Percentiles rank a stretch among this genome's conserved stretches.
Evolutionary conservation across 2,797 vertebrate genomes (phyloP).

Genomic region (Schizopygopsis pylzovi): DNA sequence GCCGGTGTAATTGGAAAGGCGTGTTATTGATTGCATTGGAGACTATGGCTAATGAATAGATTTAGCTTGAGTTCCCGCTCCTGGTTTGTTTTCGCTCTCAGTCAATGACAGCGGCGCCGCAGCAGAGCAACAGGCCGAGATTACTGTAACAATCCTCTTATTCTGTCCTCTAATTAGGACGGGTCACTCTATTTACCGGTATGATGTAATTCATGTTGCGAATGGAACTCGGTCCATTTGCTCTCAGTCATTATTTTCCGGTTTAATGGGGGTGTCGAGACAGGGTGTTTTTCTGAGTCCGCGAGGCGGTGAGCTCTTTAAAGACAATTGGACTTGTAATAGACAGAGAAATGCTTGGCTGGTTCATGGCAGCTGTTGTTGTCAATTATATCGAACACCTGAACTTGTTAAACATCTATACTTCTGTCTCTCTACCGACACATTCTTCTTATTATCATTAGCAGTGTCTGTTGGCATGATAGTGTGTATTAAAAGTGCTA

Average conservation of each 20-base stretch:
- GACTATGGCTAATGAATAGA: constrained; percentile 63
- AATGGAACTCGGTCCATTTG: constrained; percentile 36
- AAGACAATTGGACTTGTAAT: constrained; percentile 51
- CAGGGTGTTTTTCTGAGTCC: constrained; percentile 3
- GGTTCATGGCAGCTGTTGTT: constrained; percentile 24
- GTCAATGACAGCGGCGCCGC: constrained; percentile 40
- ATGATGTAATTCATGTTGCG: constrained; percentile 46
- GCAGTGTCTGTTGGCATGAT: not conserved
- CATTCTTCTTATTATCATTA: not conserved
- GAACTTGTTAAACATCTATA: constrained; percentile 24
- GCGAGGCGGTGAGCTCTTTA: constrained; percentile 20
- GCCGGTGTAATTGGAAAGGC: constrained; percentile 60
- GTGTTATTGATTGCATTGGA: constrained; percentile 64
- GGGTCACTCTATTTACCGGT: constrained; percentile 37
- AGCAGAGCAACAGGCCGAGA: constrained; percentile 46
- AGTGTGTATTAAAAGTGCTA: not conserved
- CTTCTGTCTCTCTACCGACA: not conserved
- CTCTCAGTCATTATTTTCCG: constrained; percentile 48
- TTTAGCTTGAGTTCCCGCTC: constrained; percentile 42
- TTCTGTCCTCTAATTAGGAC: constrained; percentile 38
- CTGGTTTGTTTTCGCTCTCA: constrained; percentile 20
- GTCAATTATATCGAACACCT: constrained; percentile 31
- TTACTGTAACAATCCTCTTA: constrained; percentile 30
- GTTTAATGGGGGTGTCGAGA: constrained; percentile 43
- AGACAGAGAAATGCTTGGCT: constrained; percentile 34